Evolutionary conservation across 2,888 invertebrate species (phyloP).

Genomic region (Sinodicranocentrus sp.): DNA sequence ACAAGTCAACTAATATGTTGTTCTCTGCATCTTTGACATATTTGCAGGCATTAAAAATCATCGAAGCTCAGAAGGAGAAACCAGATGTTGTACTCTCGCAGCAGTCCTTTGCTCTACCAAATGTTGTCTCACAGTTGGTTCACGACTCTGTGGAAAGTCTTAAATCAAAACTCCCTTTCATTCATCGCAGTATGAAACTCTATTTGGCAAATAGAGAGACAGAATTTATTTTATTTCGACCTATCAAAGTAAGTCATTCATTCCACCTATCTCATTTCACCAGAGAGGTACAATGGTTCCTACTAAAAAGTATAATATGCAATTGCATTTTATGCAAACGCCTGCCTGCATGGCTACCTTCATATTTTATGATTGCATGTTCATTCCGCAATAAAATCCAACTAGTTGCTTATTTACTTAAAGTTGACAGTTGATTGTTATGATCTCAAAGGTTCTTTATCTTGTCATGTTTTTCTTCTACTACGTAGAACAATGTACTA

Average conservation of each 20-base stretch:
- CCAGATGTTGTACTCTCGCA: conserved; percentile 75
- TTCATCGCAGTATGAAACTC: conserved; percentile 94
- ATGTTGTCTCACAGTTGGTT: conserved; percentile 74
- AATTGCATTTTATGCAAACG: conserved; percentile 3
- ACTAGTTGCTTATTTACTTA: conserved; percentile 17
- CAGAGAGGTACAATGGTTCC: conserved; percentile 4
- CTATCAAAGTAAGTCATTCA: conserved; percentile 86
- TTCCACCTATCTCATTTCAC: conserved; percentile 28
- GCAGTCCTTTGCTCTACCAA: conserved; percentile 76
- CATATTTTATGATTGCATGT: conserved; percentile 16
- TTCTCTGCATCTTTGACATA: conserved; percentile 34
- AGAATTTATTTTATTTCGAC: conserved; percentile 96
- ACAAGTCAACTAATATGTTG: conserved; percentile 13
- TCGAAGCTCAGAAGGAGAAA: conserved; percentile 86
- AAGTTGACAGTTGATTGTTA: conserved; percentile 59
- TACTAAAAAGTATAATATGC: not conserved
- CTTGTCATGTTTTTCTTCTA: conserved; percentile 50
- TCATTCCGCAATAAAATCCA: conserved; percentile 14
- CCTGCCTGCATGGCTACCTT: not conserved
- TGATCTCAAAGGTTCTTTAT: conserved; percentile 16
- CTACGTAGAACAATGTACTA: conserved; percentile 89
- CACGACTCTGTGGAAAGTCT: conserved; percentile 79
- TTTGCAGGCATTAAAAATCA: conserved; percentile 80
- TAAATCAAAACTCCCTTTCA: conserved; percentile 86
- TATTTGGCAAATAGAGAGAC: conserved; percentile 98